Base-by-base conservation (phyloP, 2,888 invertebrate genomes). In the Sycophila texana region DNA sequence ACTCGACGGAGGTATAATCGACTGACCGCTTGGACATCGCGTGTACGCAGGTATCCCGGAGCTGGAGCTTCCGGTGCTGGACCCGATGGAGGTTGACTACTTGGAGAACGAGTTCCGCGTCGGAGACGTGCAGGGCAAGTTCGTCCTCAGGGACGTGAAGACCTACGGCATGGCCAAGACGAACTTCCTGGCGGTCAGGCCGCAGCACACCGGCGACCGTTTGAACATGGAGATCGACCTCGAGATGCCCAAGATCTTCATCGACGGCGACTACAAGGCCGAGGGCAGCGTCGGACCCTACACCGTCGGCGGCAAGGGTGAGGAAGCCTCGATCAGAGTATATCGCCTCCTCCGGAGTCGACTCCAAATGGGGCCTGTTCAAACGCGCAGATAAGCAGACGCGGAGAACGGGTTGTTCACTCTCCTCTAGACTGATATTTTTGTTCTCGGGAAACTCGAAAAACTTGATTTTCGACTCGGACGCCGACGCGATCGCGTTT, bases 281-380 rank as follows among this genome's bases (percentile, higher is more conserved):
- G 92, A 93, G 80, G 94, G 95, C 16, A 90, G 91, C 55, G 91
- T 94, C 76, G 94, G 94, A 82, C 91, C 92, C 13, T 90, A 94
- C 82, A 92, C 92, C 83, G 86, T 95, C 80, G 92, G 92, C 78
- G 94, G 95, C 47, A 92, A 94, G 92, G 91, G 95, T 95, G 89
- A 91, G 68, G 39, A 30, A 12, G 16, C n/a, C n/a, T 12, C 22
- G n/a, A 2, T 60, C 73, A 68, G n/a, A n/a, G n/a, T n/a, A n/a
- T n/a, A n/a, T n/a, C n/a, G n/a, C n/a, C n/a, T 61, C 51, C 63
- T 67, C 13, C 30, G 12, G 20, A 60, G 20, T 10, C 14, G 22
- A 4, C 5, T 39, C 39, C 39, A 39, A 39, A 4, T 26, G 26
- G 26, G 39, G 39, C 39, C 39, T 7, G 39, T 4, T 39, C 7